phyloP scores from a whole-genome alignment of 1,140 invertebrate genomes.

The Leptinotarsa lineolata region DNA sequence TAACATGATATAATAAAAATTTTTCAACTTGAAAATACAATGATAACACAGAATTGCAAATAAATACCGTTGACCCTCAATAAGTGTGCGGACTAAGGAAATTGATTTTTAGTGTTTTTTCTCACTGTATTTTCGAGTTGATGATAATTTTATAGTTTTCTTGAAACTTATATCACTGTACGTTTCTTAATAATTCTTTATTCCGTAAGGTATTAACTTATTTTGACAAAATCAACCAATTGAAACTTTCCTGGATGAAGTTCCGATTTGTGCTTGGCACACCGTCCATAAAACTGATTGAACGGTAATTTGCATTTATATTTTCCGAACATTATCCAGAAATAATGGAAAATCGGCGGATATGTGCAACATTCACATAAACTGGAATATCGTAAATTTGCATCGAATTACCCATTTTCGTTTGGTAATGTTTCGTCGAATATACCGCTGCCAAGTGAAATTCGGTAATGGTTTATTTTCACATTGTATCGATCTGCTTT shows the following conservation, averaged over 20 bases:
- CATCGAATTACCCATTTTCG: background rate
- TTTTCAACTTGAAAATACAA: too few relatives aligned
- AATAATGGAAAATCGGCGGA: background rate
- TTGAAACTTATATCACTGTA: too few relatives aligned
- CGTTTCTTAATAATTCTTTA: too few relatives aligned
- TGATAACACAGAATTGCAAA: too few relatives aligned
- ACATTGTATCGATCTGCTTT: background rate
- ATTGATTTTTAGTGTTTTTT: too few relatives aligned
- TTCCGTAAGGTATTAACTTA: too few relatives aligned
- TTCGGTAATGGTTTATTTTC: background rate
- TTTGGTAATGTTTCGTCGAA: background rate
- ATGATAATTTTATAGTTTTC: too few relatives aligned
- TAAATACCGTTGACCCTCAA: too few relatives aligned
- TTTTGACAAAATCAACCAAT: background rate
- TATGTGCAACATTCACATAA: background rate
- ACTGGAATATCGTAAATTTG: background rate
- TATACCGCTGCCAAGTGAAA: background rate
- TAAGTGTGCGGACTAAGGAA: too few relatives aligned
- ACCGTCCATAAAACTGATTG: background rate
- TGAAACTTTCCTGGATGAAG: background rate
- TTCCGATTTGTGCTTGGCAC: background rate
- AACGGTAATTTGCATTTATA: background rate
- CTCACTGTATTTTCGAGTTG: too few relatives aligned
- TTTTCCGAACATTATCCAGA: conserved; percentile 3
- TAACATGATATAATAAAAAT: too few relatives aligned